Conservation (phyloP, 2,888 invertebrate species). For the Acanthopleura granulata region DNA sequence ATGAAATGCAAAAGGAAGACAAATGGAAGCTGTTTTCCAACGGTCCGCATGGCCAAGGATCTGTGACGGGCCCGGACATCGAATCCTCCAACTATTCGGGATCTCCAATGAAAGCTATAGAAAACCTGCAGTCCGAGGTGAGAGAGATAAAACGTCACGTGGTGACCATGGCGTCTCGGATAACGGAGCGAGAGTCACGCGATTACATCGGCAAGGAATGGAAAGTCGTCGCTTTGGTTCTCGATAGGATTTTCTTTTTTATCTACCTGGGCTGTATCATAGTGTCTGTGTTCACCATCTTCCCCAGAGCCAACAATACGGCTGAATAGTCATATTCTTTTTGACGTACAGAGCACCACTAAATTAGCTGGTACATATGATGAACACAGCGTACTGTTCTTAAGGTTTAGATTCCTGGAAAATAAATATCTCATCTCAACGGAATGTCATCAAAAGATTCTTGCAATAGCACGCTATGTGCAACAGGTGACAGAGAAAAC, state of each 20-base stretch:
- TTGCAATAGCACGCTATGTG: too few relatives aligned
- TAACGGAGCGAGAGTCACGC: slow-evolving; percentile 51
- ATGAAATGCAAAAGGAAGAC: slow-evolving; percentile 30
- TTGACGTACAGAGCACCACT: too few relatives aligned
- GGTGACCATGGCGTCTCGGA: slow-evolving; percentile 48
- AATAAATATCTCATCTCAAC: too few relatives aligned
- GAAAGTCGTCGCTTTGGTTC: slow-evolving; percentile 66
- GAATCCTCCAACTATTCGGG: too few relatives aligned
- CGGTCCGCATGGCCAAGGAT: background rate
- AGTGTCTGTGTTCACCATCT: slow-evolving; percentile 61
- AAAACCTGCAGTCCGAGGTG: slow-evolving; percentile 55
- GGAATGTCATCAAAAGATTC: too few relatives aligned
- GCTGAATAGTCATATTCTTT: background rate
- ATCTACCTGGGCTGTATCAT: slow-evolving; percentile 61
- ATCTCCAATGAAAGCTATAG: slow-evolving; percentile 3
- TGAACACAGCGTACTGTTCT: too few relatives aligned
- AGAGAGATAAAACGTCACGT: slow-evolving; percentile 58
- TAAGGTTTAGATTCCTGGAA: too few relatives aligned
- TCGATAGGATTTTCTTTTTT: slow-evolving; percentile 66
- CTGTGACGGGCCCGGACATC: background rate
- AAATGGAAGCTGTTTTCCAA: slow-evolving; percentile 19
- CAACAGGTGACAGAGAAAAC: too few relatives aligned
- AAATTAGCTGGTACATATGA: too few relatives aligned
- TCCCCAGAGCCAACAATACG: slow-evolving; percentile 35
- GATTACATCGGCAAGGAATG: slow-evolving; percentile 63